Base-by-base conservation (phyloP, 2,888 invertebrate species). In the Rambutsinella grinnellia region DNA sequence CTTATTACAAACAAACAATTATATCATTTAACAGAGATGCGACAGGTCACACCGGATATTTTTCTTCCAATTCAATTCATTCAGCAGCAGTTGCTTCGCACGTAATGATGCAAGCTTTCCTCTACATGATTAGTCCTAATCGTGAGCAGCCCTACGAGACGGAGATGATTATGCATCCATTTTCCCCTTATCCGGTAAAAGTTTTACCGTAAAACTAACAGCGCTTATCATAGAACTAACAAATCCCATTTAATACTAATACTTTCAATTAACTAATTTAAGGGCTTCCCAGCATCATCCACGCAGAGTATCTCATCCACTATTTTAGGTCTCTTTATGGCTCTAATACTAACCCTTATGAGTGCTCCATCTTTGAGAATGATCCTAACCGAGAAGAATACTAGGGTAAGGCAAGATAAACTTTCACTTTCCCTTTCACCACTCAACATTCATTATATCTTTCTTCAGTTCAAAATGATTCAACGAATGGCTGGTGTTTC, bases 401-500 rank as follows among this genome's bases (percentile, higher is more conserved):
- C 62, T 17, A 58, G 36, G 24, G 76, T 76, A 65, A 69, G 53
- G 13, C n/a, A n/a, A n/a, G n/a, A n/a, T n/a, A n/a, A n/a, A n/a
- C n/a, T n/a, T n/a, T n/a, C n/a, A n/a, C n/a, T n/a, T n/a, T 44
- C 8, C 44, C 8, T 23, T 8, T 54, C 54, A 23, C 10, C 27
- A 26, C 28, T 57, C n/a, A 27, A n/a, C 19, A 54, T n/a, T 13
- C n/a, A 63, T 51, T 5, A 6, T 54, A 54, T 21, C 36, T 51
- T 26, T 49, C 44, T 46, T 3, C 17, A 75, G 65, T 76, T 80
- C 21, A 80, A 80, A 61, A 46, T 24, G 23, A 60, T 86, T 27
- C 86, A 87, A 75, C 79, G 86, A 27, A 86, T 87, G 84, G 85
- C 85, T 58, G 89, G 89, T 6, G 86, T 87, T 0, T 84, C 85